phyloP scores from a whole-genome alignment of 2,113 vertebrate species.

The Antechinus stuartii region DNA sequence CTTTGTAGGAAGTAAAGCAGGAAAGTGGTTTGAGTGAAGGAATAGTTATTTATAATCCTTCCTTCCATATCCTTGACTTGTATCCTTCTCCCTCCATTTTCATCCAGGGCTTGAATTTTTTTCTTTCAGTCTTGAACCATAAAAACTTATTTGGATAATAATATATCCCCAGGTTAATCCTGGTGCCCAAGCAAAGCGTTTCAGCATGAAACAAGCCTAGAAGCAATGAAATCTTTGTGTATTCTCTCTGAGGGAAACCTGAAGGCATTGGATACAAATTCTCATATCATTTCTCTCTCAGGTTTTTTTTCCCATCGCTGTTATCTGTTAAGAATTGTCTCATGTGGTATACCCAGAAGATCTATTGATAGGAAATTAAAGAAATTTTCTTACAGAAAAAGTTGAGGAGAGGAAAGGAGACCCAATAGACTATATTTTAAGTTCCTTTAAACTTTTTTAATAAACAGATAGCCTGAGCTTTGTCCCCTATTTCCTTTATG shows the following conservation, averaged over 20 bases:
- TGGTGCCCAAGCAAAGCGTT: neutral
- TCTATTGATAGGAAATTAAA: conserved; percentile 36
- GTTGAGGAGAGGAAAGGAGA: conserved; percentile 16
- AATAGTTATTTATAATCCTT: neutral
- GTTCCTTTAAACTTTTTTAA: conserved; percentile 1
- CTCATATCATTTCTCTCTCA: neutral
- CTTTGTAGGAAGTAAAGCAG: conserved; percentile 3
- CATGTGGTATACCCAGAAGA: neutral
- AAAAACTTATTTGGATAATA: neutral
- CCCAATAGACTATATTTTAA: neutral
- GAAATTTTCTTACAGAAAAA: conserved; percentile 27
- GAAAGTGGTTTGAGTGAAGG: conserved; percentile 21
- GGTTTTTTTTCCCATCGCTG: neutral
- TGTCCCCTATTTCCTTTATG: neutral
- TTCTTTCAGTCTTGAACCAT: neutral
- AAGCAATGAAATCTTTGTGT: neutral
- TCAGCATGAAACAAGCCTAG: neutral
- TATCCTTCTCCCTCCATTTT: neutral
- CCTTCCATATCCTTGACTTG: neutral
- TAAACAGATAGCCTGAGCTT: neutral
- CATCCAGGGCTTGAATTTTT: neutral
- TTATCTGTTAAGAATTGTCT: conserved; percentile 19
- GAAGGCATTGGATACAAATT: conserved; percentile 2
- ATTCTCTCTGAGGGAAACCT: neutral
- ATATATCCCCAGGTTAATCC: neutral